Conservation (phyloP, 1,140 invertebrate species). For the Mylabris phalerata region DNA sequence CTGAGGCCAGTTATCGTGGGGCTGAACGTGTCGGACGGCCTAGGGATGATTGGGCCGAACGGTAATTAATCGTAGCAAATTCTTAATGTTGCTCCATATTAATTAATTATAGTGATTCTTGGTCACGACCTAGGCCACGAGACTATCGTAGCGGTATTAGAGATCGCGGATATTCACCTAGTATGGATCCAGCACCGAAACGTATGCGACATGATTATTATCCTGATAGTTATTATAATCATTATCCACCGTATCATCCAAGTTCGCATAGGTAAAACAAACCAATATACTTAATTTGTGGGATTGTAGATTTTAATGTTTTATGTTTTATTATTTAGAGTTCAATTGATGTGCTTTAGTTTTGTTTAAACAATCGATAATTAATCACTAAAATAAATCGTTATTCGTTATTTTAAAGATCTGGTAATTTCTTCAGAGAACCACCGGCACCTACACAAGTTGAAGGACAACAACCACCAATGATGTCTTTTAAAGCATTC, state of each 20-base stretch:
- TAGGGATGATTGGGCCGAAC: conserved; percentile 71
- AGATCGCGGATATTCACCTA: conserved; percentile 64
- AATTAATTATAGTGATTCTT: conserved; percentile 49
- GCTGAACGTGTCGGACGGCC: conserved; percentile 62
- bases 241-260: conserved; percentile 47
- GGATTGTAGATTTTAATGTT: too few species aligned
- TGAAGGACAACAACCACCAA: conserved; percentile 75
- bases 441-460: conserved; percentile 18
- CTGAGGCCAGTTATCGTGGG: conserved; percentile 68
- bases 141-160: conserved; percentile 56
- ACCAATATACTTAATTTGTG: too few species aligned
- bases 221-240: conserved; percentile 50
- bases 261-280: conserved; percentile 35
- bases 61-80: conserved; percentile 40
- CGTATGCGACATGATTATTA: conserved; percentile 65
- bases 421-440: conserved; percentile 39
- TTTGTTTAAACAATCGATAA: background rate
- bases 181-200: conserved; percentile 75
- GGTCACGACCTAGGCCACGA: conserved; percentile 49
- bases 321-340: background rate
- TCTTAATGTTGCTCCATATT: background rate
- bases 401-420: conserved; percentile 22
- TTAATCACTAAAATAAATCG: background rate
- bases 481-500: conserved; percentile 98
- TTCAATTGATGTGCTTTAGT: conserved; percentile 1